phyloP scores from a whole-genome alignment of 2,888 invertebrate species.

The Poecilus cupreus region DNA sequence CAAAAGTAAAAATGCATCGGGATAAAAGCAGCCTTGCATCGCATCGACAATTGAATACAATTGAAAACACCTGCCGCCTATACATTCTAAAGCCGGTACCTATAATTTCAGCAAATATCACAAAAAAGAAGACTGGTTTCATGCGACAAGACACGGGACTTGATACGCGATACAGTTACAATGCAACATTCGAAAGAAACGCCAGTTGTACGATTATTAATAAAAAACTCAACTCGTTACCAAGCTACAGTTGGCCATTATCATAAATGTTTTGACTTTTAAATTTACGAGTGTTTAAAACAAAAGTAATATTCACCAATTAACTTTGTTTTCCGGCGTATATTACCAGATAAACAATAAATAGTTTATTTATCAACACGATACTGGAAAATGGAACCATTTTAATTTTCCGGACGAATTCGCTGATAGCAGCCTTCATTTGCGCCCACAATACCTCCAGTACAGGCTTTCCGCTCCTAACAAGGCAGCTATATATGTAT shows the following conservation, averaged over 20 bases:
- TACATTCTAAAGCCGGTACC: slow-evolving; percentile 43
- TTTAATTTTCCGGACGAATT: neutral
- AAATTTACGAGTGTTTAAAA: slow-evolving; percentile 16
- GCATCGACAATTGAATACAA: slow-evolving; percentile 56
- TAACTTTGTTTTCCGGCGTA: neutral
- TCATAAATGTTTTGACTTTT: slow-evolving; percentile 16
- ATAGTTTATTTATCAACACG: no score
- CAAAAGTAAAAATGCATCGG: slow-evolving; percentile 21
- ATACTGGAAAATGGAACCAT: neutral
- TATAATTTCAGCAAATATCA: slow-evolving; percentile 44
- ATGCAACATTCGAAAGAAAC: neutral
- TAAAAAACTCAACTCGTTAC: slow-evolving; percentile 24
- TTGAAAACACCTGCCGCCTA: slow-evolving; percentile 55
- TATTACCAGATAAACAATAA: no score
- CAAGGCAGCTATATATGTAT: slow-evolving; percentile 8
- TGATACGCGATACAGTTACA: slow-evolving; percentile 29
- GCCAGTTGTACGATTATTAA: slow-evolving; percentile 21
- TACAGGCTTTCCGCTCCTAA: slow-evolving; percentile 22
- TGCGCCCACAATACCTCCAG: neutral
- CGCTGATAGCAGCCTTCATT: neutral
- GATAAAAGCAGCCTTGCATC: slow-evolving; percentile 35
- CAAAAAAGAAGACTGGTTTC: slow-evolving; percentile 30
- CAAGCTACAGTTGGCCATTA: slow-evolving; percentile 10
- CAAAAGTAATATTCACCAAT: slow-evolving; percentile 8
- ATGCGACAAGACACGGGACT: neutral